These are phyloP conservation scores for Recurvirostra avosetta DNA, from an alignment of 2,113 vertebrate species.

Conservation along the genomic window DNA sequence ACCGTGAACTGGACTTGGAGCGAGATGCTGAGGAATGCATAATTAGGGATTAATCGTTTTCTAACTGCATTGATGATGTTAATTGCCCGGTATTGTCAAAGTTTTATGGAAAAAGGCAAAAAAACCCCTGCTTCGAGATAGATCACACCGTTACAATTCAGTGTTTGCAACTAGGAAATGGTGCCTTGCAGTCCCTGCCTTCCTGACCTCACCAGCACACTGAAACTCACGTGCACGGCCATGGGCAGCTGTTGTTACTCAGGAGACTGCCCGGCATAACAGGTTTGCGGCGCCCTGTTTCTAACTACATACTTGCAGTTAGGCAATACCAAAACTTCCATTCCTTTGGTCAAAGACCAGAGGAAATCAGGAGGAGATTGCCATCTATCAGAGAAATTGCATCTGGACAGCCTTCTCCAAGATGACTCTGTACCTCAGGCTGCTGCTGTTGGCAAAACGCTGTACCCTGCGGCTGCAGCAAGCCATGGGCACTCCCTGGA, in stretches of 20 bases:
- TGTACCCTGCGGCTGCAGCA: not conserved
- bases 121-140: not conserved
- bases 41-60: not conserved
- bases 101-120: not conserved
- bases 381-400: not conserved
- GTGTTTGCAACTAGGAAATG: not conserved
- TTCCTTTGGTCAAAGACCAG: not conserved
- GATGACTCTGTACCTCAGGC: not conserved
- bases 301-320: not conserved
- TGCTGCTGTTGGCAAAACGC: not conserved
- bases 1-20: not conserved
- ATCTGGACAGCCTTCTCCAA: not conserved
- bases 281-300: not conserved
- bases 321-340: not conserved
- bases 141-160: not conserved
- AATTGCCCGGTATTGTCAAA: not conserved
- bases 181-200: not conserved
- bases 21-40: not conserved
- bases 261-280: not conserved
- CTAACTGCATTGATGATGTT: not conserved
- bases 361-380: not conserved
- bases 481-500: not conserved
- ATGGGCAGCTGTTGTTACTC: not conserved
- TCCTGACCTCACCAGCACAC: not conserved
- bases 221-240: rapidly evolving